Evolutionary conservation across 2,888 invertebrate genomes (phyloP), one percentile per base, ranked within the genome.

Genomic region (Cosmia pyralina): DNA sequence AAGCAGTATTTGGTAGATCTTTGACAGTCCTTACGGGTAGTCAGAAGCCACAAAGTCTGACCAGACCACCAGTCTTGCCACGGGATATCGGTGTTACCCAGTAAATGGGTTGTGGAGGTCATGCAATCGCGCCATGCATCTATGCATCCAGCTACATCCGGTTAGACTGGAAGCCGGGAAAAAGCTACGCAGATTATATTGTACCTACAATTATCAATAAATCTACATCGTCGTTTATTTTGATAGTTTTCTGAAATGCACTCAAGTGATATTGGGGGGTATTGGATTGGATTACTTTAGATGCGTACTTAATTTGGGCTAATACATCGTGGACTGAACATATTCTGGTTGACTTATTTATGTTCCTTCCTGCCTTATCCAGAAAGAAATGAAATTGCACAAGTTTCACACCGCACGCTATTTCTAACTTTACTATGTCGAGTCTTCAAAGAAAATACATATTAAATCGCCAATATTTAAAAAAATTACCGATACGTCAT

Each of bases 311-410:
- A 10, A 66, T 66, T 69, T 66, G 3, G 11, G 3, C 11, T 34
- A 62, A n/a, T 46, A 22, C 17, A 46, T 7, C 2, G 11, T 46
- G 34, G 2, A 34, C n/a, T 41, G 8, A 41, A 13, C 2, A 22
- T 66, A 17, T 41, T 44, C 28, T n/a, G 28, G 17, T 28, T 44
- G n/a, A 28, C 60, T 13, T 46, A 46, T 46, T 15, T 13, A 2
- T 38, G 17, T 64, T 63, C 41, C 17, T 67, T 62, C 17, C 17
- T 60, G 63, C 44, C 44, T 34, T 34, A n/a, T 63, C n/a, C n/a
- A n/a, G n/a, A 11, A 28, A 46, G 22, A 44, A 22, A 17, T 15
- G 8, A 13, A n/a, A 17, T 62, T 62, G 15, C 62, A 38, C 28
- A 28, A 3, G 28, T 28, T 28, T 22, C n/a, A 4, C n/a, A 41